Evolutionary conservation across 2,113 vertebrate genomes (phyloP).

Genomic region (Corvus cornix): DNA sequence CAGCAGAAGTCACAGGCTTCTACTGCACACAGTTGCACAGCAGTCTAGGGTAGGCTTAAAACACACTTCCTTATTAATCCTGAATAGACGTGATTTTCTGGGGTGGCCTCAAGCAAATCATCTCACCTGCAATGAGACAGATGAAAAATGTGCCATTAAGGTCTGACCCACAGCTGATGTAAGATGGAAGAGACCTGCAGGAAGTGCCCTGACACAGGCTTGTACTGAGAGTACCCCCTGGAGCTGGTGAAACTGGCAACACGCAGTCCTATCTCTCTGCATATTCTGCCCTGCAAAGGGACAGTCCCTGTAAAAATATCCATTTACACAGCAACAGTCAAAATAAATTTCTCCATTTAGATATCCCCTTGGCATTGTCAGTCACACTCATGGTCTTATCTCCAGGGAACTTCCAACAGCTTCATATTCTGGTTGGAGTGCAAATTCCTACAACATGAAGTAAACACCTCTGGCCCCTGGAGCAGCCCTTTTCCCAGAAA

Average conservation of each 20-base stretch:
- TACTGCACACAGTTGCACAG: not conserved
- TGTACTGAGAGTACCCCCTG: not conserved
- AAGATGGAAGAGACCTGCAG: not conserved
- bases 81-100: not conserved
- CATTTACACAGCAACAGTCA: not conserved
- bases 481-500: constrained; percentile 23
- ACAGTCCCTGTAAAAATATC: not conserved
- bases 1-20: not conserved
- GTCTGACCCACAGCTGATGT: not conserved
- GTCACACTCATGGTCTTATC: not conserved
- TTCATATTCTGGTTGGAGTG: not conserved
- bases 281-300: not conserved
- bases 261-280: accelerated
- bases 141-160: not conserved
- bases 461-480: not conserved
- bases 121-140: not conserved
- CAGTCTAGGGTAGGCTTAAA: not conserved
- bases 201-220: not conserved
- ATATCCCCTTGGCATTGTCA: not conserved
- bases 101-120: not conserved
- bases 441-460: not conserved
- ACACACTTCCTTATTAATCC: not conserved
- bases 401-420: not conserved
- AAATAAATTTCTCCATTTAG: not conserved
- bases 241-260: not conserved